Percentiles rank a stretch among this genome's conserved stretches.
Evolutionary conservation across 30 jellyfish, hydroid and myxozoan genomes (phyloP).

Genomic region (Phacellophora camtschatica): DNA sequence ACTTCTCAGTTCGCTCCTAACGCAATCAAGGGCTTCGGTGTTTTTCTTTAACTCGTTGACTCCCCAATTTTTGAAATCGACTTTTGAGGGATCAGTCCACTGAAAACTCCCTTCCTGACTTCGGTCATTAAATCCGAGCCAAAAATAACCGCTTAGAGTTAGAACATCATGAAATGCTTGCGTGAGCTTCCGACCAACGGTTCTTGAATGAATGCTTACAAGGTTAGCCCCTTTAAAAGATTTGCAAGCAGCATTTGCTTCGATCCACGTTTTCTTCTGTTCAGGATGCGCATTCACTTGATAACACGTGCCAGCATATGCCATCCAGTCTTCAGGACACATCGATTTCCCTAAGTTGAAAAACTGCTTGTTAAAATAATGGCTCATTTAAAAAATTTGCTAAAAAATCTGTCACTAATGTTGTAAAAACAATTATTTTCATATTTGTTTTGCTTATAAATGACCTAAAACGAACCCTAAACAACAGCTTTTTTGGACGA

Average conservation of each 20-base stretch:
- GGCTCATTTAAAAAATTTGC: background rate
- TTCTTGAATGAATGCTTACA: slow-evolving; percentile 44
- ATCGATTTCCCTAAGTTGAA: slow-evolving; percentile 73
- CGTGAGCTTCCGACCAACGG: slow-evolving; percentile 22
- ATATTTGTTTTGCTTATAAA: no score
- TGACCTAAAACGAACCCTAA: no score
- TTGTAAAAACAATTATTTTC: no score
- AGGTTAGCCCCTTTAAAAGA: slow-evolving; percentile 86
- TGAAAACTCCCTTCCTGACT: slow-evolving; percentile 47
- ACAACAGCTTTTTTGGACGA: no score
- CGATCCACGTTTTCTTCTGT: slow-evolving; percentile 77
- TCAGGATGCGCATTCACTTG: slow-evolving; percentile 93
- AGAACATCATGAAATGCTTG: slow-evolving; percentile 23
- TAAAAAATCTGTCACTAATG: background rate
- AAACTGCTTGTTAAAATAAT: no score
- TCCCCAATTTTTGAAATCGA: slow-evolving; percentile 63
- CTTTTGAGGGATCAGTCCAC: slow-evolving; percentile 68
- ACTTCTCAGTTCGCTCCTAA: slow-evolving; percentile 48
- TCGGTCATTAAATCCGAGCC: slow-evolving; percentile 86
- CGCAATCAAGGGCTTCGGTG: slow-evolving; percentile 52
- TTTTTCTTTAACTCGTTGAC: slow-evolving; percentile 19
- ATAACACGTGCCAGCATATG: slow-evolving; percentile 70
- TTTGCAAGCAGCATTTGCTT: slow-evolving; percentile 72
- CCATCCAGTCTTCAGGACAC: slow-evolving; percentile 94
- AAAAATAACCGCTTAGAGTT: slow-evolving; percentile 39